These are phyloP conservation scores for Labeo calbasu DNA, from an alignment of 2,797 vertebrate species.

Conservation along the genomic window DNA sequence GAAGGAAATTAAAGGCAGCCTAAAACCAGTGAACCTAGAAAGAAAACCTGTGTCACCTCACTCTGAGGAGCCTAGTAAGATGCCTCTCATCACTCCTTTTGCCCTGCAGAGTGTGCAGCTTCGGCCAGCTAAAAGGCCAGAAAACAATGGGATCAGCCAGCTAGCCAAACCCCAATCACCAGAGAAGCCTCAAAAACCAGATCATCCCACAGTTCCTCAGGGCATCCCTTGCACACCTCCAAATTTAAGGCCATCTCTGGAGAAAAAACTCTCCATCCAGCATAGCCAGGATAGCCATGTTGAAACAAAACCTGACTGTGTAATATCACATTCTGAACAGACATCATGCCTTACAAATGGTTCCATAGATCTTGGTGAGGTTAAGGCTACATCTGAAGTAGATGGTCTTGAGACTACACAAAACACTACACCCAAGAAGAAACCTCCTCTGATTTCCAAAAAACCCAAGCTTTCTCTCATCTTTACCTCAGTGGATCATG, in stretches of 20 bases:
- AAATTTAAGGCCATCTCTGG: conserved; percentile 68
- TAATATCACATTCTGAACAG: conserved; percentile 44
- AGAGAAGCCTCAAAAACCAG: conserved; percentile 67
- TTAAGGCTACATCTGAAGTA: conserved; percentile 21
- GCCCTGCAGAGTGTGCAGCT: conserved; percentile 91
- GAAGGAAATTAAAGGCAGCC: conserved; percentile 73
- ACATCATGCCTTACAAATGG: conserved; percentile 52
- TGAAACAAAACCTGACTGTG: conserved; percentile 21
- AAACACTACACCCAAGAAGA: conserved; percentile 80
- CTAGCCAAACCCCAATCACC: conserved; percentile 66
- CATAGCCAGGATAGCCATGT: neutral
- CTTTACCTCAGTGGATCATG: conserved; percentile 72
- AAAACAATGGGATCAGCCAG: conserved; percentile 59
- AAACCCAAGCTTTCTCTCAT: conserved; percentile 88
- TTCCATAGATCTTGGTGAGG: conserved; percentile 17
- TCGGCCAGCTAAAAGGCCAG: conserved; percentile 82
- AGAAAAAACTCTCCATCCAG: conserved; percentile 66
- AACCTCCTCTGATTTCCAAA: conserved; percentile 88
- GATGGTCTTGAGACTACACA: conserved; percentile 42
- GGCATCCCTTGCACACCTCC: conserved; percentile 50
- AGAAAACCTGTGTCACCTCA: conserved; percentile 64
- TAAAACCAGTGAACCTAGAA: conserved; percentile 64
- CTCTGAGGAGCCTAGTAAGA: conserved; percentile 68
- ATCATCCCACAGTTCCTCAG: conserved; percentile 55
- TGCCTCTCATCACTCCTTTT: conserved; percentile 89